These are phyloP conservation scores for Plutella xylostella DNA, from an alignment of 2,888 invertebrate species.

Conservation along the genomic window DNA sequence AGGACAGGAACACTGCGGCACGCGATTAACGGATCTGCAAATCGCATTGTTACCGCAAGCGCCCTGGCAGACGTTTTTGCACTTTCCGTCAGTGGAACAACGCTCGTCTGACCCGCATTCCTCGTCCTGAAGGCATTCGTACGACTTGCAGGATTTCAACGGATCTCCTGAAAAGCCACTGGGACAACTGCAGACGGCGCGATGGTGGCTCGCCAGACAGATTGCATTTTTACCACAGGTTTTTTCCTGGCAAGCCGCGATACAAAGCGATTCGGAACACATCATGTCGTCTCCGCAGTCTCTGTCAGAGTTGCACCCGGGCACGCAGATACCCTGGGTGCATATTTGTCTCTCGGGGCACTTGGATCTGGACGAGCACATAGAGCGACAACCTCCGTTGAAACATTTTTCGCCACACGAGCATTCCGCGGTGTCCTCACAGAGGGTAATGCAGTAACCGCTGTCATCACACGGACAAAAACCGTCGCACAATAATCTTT, in stretches of 20 bases:
- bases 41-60: conserved; percentile 89
- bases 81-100: conserved; percentile 76
- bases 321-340: conserved; percentile 76
- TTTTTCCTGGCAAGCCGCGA: conserved; percentile 75
- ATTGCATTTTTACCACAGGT: conserved; percentile 86
- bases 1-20: conserved; percentile 87
- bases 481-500: conserved; percentile 78
- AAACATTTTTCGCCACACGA: conserved; percentile 85
- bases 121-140: conserved; percentile 80
- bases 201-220: conserved; percentile 83
- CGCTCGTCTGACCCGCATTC: conserved; percentile 84
- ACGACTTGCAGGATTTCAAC: conserved; percentile 77
- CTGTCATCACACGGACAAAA: conserved; percentile 84
- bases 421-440: conserved; percentile 76
- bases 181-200: conserved; percentile 88
- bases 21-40: conserved; percentile 81
- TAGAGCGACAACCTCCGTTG: conserved; percentile 77
- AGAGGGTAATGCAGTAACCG: conserved; percentile 82
- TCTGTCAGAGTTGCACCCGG: conserved; percentile 82
- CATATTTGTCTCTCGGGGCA: conserved; percentile 86
- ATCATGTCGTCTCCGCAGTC: conserved; percentile 84
- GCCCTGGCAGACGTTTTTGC: conserved; percentile 85
- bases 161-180: conserved; percentile 89
- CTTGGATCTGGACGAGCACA: conserved; percentile 75
- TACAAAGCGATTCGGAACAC: conserved; percentile 76